Percentiles rank a stretch among this genome's conserved stretches.
Conservation (phyloP, 2,888 invertebrate genomes). For the Euplagia quadripunctaria region DNA sequence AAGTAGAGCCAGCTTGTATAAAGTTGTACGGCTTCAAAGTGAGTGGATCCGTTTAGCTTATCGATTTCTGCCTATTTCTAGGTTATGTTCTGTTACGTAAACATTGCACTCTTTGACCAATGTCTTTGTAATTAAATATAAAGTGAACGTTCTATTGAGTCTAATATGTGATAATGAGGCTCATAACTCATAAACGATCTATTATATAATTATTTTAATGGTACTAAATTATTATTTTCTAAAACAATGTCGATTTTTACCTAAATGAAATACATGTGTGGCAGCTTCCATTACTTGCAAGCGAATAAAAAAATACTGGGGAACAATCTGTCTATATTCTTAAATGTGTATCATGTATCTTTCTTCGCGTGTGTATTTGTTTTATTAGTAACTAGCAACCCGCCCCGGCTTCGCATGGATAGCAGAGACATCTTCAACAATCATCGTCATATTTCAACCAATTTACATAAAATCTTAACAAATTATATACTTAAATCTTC, state of each 20-base stretch:
- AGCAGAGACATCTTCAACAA: too few species aligned
- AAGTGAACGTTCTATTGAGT: slow-evolving; percentile 5
- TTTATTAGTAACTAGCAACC: too few species aligned
- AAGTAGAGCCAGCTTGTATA: slow-evolving; percentile 32
- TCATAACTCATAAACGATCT: neutral
- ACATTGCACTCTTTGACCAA: slow-evolving; percentile 16
- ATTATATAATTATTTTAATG: neutral
- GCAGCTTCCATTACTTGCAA: neutral
- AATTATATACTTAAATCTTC: too few species aligned
- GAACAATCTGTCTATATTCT: neutral
- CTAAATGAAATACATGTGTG: neutral
- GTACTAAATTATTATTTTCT: neutral
- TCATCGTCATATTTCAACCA: too few species aligned
- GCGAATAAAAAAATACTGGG: neutral
- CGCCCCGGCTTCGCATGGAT: too few species aligned
- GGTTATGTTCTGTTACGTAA: slow-evolving; percentile 26
- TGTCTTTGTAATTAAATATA: neutral
- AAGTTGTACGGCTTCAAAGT: slow-evolving; percentile 45
- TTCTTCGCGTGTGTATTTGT: neutral
- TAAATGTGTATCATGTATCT: neutral
- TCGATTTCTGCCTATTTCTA: slow-evolving; percentile 34
- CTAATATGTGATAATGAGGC: neutral
- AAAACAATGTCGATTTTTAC: neutral
- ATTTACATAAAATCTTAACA: too few species aligned
- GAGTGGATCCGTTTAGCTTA: slow-evolving; percentile 44